Base-by-base conservation (phyloP, 2,113 vertebrate species). In the Camelus dromedarius region DNA sequence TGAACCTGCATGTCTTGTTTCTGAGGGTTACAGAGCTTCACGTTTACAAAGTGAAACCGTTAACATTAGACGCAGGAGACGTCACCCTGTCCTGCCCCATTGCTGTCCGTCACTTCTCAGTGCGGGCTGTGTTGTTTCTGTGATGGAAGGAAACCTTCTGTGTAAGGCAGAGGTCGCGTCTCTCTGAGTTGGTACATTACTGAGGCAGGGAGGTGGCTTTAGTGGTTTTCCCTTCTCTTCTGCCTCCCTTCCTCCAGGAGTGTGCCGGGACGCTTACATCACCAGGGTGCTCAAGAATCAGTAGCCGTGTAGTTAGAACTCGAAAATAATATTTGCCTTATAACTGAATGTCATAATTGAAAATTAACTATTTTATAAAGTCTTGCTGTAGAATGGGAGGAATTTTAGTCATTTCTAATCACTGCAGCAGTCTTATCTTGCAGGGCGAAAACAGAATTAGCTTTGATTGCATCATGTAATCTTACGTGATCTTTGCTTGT, bases 1-100 rank as follows among this genome's bases (percentile, higher is more conserved):
- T 95, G 82, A 97, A 93, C 60, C 67, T 97, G 93, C 93, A 97
- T 97, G 95, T 91, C 60, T 91, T 96, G 80, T 96, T 91, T 96
- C 96, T 89, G 86, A 95, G 96, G 95, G 38, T 95, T 70, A 80
- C n/a, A 84, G 5, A 96, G 54, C 83, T 96, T 97, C 94, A 67
- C 22, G 67, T 83, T 94, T 83, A 56, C 86, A 89, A 97, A 95
- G 58, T 62, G 69, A 80, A 89, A 64, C 48, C 83, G 28, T 91
- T 95, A 46, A 5, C n/a, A 83, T 89, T 75, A 91, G 62, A 75
- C 80, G 16, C 38, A 58, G 46, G 81, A 81, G 69, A 93, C 88
- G 22, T 70, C 26, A 86, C 94, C 35, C 73, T 96, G 67, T 91
- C 86, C 93, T 95, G 64, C 95, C 58, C 83, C 28, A 28, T 85